Evolutionary conservation across 2,113 vertebrate species (phyloP), one percentile per base, ranked within the genome.

Genomic region (Mystacornis crossleyi): DNA sequence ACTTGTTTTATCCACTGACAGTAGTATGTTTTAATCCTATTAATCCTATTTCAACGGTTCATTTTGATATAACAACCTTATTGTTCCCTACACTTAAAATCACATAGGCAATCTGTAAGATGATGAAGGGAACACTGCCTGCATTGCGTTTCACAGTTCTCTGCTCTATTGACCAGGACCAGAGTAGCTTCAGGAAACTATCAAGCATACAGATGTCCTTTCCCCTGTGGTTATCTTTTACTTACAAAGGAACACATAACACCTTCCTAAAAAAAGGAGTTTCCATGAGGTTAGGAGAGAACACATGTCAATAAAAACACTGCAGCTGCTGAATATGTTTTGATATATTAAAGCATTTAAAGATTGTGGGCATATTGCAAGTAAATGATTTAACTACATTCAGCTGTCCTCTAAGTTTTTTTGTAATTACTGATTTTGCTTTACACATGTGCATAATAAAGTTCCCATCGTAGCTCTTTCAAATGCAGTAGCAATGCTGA

Each of bases 331-430:
- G 89, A 94, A 69, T 86, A 15, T 92, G 72, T 95, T 96, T 89
- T 95, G 96, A 97, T 97, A 97, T 91, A 96, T 96, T 94, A 92
- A 82, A 94, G 65, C 88, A 95, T 93, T 97, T 97, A 96, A 97
- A 98, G 93, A 98, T 95, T 94, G 92, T 90, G 94, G 54, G 55
- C 91, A n/a, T 93, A 95, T 95, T 94, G 87, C 95, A 97, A 98
- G 95, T 85, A 98, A 97, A 98, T 97, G 80, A 98, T 97, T 97
- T 98, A 98, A 98, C 97, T 97, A 82, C 97, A 95, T 97, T 98
- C 98, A 98, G 96, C 98, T 98, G 98, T 97, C 98, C 98, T 97
- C 83, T 97, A 97, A 98, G 96, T 97, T 98, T 94, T 94, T 95
- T 97, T 95, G 93, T 97, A 97, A 98, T 98, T 97, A 98, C 97